Percentiles rank a stretch among this genome's conserved stretches.
Evolutionary conservation across 2,797 vertebrate genomes (phyloP).

Genomic region (Prionace glauca): DNA sequence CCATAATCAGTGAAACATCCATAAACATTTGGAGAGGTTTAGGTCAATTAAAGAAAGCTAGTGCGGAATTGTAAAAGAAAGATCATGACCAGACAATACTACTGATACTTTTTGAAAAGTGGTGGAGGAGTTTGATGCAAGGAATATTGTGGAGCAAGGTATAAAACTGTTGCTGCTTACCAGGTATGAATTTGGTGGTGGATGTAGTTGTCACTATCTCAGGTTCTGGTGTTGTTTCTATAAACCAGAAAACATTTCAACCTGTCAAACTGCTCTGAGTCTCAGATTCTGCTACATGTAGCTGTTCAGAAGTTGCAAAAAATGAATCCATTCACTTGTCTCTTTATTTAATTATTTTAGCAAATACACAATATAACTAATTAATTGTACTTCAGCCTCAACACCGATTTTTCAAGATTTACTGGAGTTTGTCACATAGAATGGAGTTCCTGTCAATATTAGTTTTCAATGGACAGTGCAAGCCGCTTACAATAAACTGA

Average conservation of each 20-base stretch:
- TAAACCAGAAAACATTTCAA: background rate
- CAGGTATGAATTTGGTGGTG: background rate
- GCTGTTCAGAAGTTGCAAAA: background rate
- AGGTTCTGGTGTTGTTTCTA: background rate
- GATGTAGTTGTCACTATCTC: background rate
- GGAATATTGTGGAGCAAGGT: too few relatives aligned
- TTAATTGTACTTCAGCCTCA: background rate
- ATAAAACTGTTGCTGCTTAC: background rate
- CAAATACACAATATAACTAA: background rate
- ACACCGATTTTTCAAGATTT: background rate
- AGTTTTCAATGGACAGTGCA: background rate
- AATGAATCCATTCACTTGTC: background rate
- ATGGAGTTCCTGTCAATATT: background rate
- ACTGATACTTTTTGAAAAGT: too few relatives aligned
- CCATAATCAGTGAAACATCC: too few relatives aligned
- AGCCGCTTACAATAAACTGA: background rate
- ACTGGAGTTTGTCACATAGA: background rate
- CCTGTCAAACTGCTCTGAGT: background rate
- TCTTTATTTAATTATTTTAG: background rate
- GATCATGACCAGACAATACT: too few relatives aligned
- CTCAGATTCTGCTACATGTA: background rate
- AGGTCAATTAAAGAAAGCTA: too few relatives aligned
- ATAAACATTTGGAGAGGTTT: too few relatives aligned
- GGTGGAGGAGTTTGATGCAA: too few relatives aligned
- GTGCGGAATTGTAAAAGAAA: too few relatives aligned